phyloP scores from a whole-genome alignment of 2,797 vertebrate genomes.

The Poecilia velifera region DNA sequence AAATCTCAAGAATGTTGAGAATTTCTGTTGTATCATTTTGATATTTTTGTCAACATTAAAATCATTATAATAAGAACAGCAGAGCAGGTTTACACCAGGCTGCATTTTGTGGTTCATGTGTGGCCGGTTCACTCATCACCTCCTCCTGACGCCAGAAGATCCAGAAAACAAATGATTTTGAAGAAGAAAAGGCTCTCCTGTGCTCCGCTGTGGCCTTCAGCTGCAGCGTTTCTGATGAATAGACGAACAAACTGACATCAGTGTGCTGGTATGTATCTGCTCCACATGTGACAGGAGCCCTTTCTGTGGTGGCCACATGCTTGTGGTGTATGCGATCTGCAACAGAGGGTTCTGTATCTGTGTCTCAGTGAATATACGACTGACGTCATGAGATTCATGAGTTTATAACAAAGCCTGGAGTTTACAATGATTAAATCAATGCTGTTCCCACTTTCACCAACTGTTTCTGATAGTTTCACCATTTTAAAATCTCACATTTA shows the following conservation, averaged over 20 bases:
- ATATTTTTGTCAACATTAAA: background rate
- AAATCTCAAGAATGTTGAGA: background rate
- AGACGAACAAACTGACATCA: constrained; percentile 71
- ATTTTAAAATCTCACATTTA: background rate
- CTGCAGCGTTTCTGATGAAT: constrained; percentile 55
- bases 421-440: background rate
- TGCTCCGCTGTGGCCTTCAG: constrained; percentile 47
- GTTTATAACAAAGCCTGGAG: background rate
- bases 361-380: constrained; percentile 13
- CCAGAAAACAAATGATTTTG: constrained; percentile 22
- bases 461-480: background rate
- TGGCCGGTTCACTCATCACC: background rate
- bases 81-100: background rate
- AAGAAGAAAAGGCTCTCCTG: constrained; percentile 2
- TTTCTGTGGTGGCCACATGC: constrained; percentile 58
- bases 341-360: constrained; percentile 32
- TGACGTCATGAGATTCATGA: constrained; percentile 7
- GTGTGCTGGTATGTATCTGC: constrained; percentile 66
- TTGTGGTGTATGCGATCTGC: constrained; percentile 21
- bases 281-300: constrained; percentile 67
- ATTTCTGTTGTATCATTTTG: background rate
- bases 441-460: background rate
- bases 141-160: constrained; percentile 1
- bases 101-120: background rate
- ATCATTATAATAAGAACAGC: background rate